Evolutionary conservation across 2,888 invertebrate species (phyloP).

Genomic region (Tanypteryx hageni): DNA sequence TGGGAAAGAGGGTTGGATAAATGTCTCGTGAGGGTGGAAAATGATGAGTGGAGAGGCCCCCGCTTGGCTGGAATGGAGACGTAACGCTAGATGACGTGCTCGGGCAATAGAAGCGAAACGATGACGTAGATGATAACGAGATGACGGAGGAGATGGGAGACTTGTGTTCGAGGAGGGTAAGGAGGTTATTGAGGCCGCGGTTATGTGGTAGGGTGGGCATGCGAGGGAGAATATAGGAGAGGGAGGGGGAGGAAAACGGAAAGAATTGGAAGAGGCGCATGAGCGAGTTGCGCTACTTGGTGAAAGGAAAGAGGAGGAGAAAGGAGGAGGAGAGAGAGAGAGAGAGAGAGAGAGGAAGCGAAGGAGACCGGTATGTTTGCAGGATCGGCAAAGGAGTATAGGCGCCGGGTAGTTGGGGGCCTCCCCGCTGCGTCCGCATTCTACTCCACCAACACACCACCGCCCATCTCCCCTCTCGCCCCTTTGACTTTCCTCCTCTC

Average conservation of each 20-base stretch:
- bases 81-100: constrained; percentile 42
- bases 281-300: background rate
- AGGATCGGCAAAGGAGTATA: background rate
- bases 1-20: background rate
- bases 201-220: background rate
- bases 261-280: background rate
- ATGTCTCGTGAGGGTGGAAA: background rate
- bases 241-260: background rate
- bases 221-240: background rate
- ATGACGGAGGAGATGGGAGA: constrained; percentile 52
- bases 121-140: constrained; percentile 58
- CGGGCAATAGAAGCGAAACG: constrained; percentile 6
- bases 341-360: background rate
- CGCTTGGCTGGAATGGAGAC: constrained; percentile 37
- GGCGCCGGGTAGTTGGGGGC: too few species aligned
- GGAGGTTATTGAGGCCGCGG: constrained; percentile 3
- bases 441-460: too few species aligned
- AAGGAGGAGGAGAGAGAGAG: background rate
- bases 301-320: background rate
- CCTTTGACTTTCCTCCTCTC: too few species aligned
- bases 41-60: constrained; percentile 25
- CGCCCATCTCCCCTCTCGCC: too few species aligned
- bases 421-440: too few species aligned
- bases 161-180: background rate
- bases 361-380: background rate